Percentiles rank a stretch among this genome's conserved stretches.
These are phyloP conservation scores for Chionodraco myersi DNA, from an alignment of 2,113 vertebrate species.

Conservation along the genomic window DNA sequence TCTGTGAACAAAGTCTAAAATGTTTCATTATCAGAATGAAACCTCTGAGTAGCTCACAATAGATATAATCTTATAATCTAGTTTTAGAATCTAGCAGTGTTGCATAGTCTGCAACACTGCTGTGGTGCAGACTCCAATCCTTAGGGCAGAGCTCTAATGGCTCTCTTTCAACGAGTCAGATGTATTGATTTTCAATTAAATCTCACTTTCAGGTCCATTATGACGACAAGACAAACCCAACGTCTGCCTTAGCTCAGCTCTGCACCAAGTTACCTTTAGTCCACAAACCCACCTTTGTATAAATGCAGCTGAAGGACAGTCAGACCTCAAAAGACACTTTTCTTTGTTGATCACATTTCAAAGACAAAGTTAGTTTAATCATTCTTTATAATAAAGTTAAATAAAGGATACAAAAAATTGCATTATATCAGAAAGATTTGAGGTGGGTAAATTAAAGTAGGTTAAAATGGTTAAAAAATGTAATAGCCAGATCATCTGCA, in stretches of 20 bases:
- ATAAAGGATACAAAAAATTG: neutral
- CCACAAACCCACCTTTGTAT: neutral
- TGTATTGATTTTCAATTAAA: conserved; percentile 9
- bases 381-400: neutral
- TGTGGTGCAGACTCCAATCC: conserved; percentile 24
- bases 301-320: neutral
- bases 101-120: neutral
- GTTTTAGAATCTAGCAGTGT: too few relatives aligned
- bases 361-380: neutral
- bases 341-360: neutral
- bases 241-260: neutral
- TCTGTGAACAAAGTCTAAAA: neutral
- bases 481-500: neutral
- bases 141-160: neutral
- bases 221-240: neutral
- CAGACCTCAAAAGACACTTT: neutral
- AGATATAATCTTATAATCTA: conserved; percentile 2
- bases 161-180: neutral
- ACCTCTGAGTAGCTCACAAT: neutral
- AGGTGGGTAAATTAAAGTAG: neutral
- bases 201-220: neutral
- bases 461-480: neutral
- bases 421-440: neutral
- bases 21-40: conserved; percentile 4
- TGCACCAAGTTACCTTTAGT: neutral